Percentiles rank a stretch among this genome's conserved stretches.
Conservation (phyloP, 2,888 invertebrate species). For the Campaea margaritaria region DNA sequence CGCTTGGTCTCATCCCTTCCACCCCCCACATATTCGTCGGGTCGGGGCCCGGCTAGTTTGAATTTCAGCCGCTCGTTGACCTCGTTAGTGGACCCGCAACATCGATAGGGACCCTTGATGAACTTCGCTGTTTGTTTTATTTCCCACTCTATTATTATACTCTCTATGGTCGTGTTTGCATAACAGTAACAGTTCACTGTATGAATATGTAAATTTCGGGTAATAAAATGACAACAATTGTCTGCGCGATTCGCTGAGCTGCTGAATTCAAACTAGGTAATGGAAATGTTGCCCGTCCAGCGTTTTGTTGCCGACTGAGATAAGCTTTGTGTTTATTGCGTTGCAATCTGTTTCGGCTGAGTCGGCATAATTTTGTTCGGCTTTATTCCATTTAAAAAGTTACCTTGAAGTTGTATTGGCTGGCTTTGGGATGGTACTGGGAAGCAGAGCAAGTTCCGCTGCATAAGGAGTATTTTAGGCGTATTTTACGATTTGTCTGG, state of each 20-base stretch:
- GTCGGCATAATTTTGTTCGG: not conserved
- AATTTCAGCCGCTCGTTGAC: conserved; percentile 57
- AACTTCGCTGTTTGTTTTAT: conserved; percentile 45
- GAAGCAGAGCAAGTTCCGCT: no score
- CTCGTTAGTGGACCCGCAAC: conserved; percentile 46
- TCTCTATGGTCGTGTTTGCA: conserved; percentile 25
- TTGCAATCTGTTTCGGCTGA: not conserved
- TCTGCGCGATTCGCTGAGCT: conserved; percentile 9
- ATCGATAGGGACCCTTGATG: conserved; percentile 64
- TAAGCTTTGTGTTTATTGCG: not conserved
- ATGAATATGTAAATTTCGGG: conserved; percentile 26
- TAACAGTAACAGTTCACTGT: conserved; percentile 18
- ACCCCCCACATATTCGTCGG: conserved; percentile 54
- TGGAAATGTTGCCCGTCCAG: not conserved
- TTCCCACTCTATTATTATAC: conserved; percentile 35
- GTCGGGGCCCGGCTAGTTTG: conserved; percentile 53
- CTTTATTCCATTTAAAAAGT: no score
- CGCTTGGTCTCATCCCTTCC: conserved; percentile 4
- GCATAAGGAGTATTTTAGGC: no score
- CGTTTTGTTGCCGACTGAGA: not conserved
- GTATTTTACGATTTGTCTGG: no score
- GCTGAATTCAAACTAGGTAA: conserved; percentile 10
- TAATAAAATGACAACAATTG: conserved; percentile 23
- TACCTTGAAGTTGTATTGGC: no score
- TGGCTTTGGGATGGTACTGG: no score